These are phyloP conservation scores for Scomberomorus guttatus DNA, from an alignment of 2,797 vertebrate genomes.

Conservation along the genomic window DNA sequence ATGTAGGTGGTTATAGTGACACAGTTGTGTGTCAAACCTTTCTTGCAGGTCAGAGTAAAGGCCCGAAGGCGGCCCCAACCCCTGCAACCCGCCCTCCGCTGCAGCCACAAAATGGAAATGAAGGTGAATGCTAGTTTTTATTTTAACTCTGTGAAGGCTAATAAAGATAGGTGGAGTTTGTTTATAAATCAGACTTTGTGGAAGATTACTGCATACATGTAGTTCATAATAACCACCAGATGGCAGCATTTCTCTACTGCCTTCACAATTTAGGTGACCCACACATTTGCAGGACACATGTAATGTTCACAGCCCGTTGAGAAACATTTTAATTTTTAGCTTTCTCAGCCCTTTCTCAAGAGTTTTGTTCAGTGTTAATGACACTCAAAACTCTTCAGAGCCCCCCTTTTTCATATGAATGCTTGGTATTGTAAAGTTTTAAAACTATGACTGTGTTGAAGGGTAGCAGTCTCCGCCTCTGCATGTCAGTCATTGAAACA, in stretches of 20 bases:
- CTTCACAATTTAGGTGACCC: background rate
- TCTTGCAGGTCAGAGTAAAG: conserved; percentile 80
- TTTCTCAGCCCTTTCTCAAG: background rate
- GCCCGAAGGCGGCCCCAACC: conserved; percentile 58
- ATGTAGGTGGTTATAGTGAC: background rate
- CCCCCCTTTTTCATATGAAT: background rate
- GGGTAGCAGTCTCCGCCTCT: background rate
- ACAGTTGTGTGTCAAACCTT: conserved; percentile 11
- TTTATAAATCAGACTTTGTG: background rate
- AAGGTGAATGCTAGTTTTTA: conserved; percentile 61
- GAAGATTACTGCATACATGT: background rate
- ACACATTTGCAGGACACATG: conserved; percentile 32
- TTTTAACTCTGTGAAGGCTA: background rate
- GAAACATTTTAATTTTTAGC: conserved; percentile 32
- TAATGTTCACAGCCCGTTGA: conserved; percentile 23
- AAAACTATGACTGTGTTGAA: conserved; percentile 9
- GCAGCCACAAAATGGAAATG: conserved; percentile 78
- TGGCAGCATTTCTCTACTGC: conserved; percentile 68
- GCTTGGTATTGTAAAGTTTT: background rate
- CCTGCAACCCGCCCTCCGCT: conserved; percentile 70
- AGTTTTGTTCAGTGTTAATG: background rate
- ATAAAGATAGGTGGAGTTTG: background rate
- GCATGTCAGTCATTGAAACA: conserved; percentile 3
- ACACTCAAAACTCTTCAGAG: conserved; percentile 13
- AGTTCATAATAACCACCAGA: conserved; percentile 64